Evolutionary conservation across 2,797 vertebrate species (phyloP), one percentile per base, ranked within the genome.

Genomic region (Neosilurus mollespiculum): DNA sequence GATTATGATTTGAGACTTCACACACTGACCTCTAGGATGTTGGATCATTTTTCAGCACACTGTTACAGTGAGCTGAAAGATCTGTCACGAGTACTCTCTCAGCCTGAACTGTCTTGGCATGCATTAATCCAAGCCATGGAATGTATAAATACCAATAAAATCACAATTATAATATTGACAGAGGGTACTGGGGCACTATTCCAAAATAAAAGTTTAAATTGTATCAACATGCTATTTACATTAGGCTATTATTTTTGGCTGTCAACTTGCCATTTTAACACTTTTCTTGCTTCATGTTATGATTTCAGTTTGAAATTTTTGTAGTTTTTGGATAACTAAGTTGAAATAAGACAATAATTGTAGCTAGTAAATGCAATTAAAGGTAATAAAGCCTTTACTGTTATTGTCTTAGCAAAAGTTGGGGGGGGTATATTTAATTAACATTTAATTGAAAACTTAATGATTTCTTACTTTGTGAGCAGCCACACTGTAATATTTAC

Each of bases 1-100:
- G 91, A 92, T 89, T 87, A 86, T 85, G 87, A 90, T 83, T 85
- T 86, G 87, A 89, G 85, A 83, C 78, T 77, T 82, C 20, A 61
- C 30, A 77, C 83, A 85, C 90, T 43, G 86, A 87, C 85, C 83
- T 80, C 85, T 56, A 83, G 56, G 67, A 84, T 84, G 72, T 78
- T 81, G 77, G 80, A 65, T 86, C 76, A 84, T 83, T 64, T 78
- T 67, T 69, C 30, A 11, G 51, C 82, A 73, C 76, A 2, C 22
- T 6, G 26, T 18, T 6, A 10, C 30, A 30, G 65, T 72, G 64
- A 66, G 71, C 62, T 64, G 59, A 84, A 43, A 71, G 61, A 66
- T 66, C 69, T 14, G 11, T 0, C 73, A 61, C 49, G 26, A 6
- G 14, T 53, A 53, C 9, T 59, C 58, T 30, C 53, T 49, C 11